Percentiles rank a stretch among this genome's conserved stretches.
Conservation (phyloP, 2,113 vertebrate genomes). For the Arizona elegans region DNA sequence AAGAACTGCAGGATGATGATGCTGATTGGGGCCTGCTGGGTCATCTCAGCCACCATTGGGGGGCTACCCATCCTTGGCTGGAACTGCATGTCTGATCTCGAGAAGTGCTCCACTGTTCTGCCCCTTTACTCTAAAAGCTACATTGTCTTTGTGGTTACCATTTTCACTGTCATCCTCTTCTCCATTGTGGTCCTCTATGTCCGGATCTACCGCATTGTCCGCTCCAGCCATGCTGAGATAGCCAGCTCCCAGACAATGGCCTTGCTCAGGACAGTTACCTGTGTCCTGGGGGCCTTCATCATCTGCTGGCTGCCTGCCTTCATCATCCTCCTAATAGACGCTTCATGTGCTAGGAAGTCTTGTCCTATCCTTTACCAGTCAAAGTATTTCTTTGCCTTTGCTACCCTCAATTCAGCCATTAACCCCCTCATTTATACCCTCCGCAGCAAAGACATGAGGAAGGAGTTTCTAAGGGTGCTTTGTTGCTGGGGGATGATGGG, state of each 20-base stretch:
- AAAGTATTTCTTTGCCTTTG: conserved; percentile 86
- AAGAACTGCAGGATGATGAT: conserved; percentile 90
- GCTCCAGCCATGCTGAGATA: conserved; percentile 86
- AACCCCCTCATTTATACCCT: conserved; percentile 93
- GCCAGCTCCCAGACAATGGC: conserved; percentile 80
- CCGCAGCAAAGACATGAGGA: conserved; percentile 90
- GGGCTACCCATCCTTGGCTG: conserved; percentile 92
- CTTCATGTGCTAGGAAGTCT: conserved; percentile 69
- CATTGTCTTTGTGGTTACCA: conserved; percentile 84
- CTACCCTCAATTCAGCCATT: conserved; percentile 89
- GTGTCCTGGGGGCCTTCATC: conserved; percentile 93
- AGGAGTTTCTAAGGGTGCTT: conserved; percentile 84
- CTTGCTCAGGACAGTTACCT: conserved; percentile 91
- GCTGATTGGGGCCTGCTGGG: conserved; percentile 92
- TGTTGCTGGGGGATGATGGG: conserved; percentile 78
- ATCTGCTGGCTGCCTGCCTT: conserved; percentile 94
- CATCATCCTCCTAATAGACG: conserved; percentile 86
- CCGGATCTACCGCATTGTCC: conserved; percentile 90
- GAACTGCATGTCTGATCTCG: conserved; percentile 86
- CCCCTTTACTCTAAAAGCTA: conserved; percentile 93
- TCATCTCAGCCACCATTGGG: conserved; percentile 82
- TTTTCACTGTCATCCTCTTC: conserved; percentile 85
- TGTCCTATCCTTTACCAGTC: conserved; percentile 81
- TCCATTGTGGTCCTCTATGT: conserved; percentile 88
- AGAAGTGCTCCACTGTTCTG: conserved; percentile 84